These are phyloP conservation scores for Xestia rhomboidea DNA, from an alignment of 2,888 invertebrate species.

Conservation along the genomic window DNA sequence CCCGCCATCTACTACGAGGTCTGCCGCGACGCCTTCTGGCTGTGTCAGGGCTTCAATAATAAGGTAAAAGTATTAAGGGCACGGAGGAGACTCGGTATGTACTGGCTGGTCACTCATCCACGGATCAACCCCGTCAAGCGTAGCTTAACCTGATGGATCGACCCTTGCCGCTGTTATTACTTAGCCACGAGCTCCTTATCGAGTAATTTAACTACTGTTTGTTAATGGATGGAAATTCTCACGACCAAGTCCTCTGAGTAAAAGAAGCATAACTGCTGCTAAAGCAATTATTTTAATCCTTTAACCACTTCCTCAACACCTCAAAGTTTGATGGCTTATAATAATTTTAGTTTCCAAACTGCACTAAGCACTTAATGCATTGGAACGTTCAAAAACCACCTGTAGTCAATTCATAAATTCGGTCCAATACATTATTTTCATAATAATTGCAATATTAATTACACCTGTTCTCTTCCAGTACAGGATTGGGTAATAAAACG, in stretches of 20 bases:
- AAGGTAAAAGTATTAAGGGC: too few species aligned
- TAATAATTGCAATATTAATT: conserved; percentile 43
- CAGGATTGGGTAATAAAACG: conserved; percentile 37
- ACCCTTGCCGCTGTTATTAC: too few species aligned
- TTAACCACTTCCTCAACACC: not conserved
- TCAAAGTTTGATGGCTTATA: not conserved
- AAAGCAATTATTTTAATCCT: not conserved
- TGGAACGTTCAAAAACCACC: conserved; percentile 25
- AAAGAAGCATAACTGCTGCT: not conserved
- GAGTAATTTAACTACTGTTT: not conserved
- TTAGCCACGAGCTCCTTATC: too few species aligned
- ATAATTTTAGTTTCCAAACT: conserved; percentile 11
- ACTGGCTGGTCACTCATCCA: too few species aligned
- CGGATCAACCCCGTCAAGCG: too few species aligned
- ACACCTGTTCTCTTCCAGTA: conserved; percentile 21
- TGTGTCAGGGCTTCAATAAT: too few species aligned
- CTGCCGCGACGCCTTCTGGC: too few species aligned
- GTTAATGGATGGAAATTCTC: not conserved
- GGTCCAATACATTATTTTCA: not conserved
- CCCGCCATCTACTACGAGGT: too few species aligned
- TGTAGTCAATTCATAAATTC: conserved; percentile 26
- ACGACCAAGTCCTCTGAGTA: not conserved
- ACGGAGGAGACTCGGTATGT: too few species aligned
- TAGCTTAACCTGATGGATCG: too few species aligned
- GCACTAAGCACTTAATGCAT: conserved; percentile 7